Percentiles rank a stretch among this genome's conserved stretches.
Evolutionary conservation across 2,113 vertebrate genomes (phyloP).

Genomic region (Tylochromis polylepis): DNA sequence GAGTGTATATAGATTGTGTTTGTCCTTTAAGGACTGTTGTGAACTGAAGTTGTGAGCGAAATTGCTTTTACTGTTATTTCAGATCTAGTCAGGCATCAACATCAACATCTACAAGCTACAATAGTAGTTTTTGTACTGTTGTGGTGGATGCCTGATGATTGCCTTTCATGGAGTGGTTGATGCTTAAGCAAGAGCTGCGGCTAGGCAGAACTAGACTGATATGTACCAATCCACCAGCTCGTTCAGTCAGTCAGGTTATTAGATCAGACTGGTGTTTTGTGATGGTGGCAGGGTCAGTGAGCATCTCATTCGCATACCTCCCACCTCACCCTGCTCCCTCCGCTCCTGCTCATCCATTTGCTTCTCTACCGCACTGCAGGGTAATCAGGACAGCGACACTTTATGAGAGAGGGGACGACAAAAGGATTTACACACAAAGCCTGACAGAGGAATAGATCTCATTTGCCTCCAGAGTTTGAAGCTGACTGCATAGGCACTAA

Average conservation of each 20-base stretch:
- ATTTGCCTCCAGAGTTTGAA: slow-evolving; percentile 58
- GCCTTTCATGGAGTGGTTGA: slow-evolving; percentile 4
- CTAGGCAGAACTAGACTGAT: slow-evolving; percentile 32
- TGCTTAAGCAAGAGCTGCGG: slow-evolving; percentile 31
- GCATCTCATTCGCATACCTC: slow-evolving; percentile 55
- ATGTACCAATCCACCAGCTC: slow-evolving; percentile 39
- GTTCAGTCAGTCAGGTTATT: slow-evolving; percentile 63
- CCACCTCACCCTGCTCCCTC: slow-evolving; percentile 6
- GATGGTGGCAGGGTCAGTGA: slow-evolving; percentile 72
- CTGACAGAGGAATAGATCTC: slow-evolving; percentile 50
- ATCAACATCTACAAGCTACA: background rate
- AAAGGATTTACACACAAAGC: slow-evolving; percentile 67
- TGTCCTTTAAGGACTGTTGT: background rate
- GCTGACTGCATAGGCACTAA: slow-evolving; percentile 37
- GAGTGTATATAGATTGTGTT: background rate
- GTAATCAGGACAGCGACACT: slow-evolving; percentile 71
- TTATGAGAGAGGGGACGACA: slow-evolving; percentile 68
- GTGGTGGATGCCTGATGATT: background rate
- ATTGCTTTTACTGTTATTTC: background rate
- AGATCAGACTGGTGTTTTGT: slow-evolving; percentile 70
- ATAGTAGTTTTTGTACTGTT: background rate
- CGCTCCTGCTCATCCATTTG: slow-evolving; percentile 48
- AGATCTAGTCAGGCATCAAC: background rate
- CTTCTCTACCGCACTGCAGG: slow-evolving; percentile 58
- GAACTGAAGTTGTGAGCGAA: background rate